Percentiles rank a stretch among this genome's conserved stretches.
Evolutionary conservation across 2,113 vertebrate genomes (phyloP).

Genomic region (Rhynchomys soricoides): DNA sequence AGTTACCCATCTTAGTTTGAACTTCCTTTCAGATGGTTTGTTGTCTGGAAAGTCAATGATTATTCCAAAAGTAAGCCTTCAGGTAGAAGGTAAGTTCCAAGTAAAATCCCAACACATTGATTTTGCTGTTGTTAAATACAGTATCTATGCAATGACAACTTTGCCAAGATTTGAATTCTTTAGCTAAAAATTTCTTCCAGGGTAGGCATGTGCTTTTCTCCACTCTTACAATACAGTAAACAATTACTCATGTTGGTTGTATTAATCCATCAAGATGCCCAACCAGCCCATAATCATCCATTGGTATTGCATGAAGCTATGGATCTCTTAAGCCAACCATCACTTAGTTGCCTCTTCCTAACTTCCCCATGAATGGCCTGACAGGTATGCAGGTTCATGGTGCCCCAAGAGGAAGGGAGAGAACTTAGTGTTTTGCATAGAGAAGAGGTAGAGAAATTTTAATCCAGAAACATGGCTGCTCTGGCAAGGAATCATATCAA

Average conservation of each 20-base stretch:
- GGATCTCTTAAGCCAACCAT: neutral
- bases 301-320: neutral
- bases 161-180: neutral
- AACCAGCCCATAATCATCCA: neutral
- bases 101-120: neutral
- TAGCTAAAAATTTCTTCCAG: neutral
- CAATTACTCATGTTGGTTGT: neutral
- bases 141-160: neutral
- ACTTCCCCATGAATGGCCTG: neutral
- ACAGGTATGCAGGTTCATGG: neutral
- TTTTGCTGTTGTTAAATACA: neutral
- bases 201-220: neutral
- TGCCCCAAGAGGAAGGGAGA: neutral
- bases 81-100: neutral
- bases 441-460: no score
- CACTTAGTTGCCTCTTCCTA: neutral
- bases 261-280: neutral
- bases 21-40: neutral
- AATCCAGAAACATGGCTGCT: no score
- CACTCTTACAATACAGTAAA: neutral
- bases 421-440: neutral
- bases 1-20: neutral
- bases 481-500: no score
- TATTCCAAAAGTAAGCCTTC: slow-evolving; percentile 32
- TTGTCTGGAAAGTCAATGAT: neutral